Percentiles rank a stretch among this genome's conserved stretches.
phyloP scores from a whole-genome alignment of 53 echinoderm and acorn worm species.

The Echinometra lucunter region DNA sequence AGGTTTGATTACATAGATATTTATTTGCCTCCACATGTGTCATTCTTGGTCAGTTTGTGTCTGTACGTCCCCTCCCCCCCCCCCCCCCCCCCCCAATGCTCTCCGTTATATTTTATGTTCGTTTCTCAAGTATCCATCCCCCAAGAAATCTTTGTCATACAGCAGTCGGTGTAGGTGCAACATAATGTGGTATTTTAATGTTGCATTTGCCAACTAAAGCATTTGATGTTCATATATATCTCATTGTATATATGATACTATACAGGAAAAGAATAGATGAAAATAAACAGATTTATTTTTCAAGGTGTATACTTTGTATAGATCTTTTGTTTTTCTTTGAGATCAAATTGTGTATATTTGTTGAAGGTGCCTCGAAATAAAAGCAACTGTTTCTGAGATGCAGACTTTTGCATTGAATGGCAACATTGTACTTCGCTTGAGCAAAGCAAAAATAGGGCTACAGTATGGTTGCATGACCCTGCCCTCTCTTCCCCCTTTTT shows the following conservation, averaged over 20 bases:
- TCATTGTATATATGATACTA: slow-evolving; percentile 50
- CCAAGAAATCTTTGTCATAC: neutral
- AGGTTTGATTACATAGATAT: neutral
- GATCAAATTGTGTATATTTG: neutral
- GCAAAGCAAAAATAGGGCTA: no score
- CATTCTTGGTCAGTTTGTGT: neutral
- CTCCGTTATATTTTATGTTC: no score
- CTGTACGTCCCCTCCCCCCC: neutral
- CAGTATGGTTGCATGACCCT: no score
- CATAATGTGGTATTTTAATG: slow-evolving; percentile 29
- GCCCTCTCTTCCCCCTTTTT: no score
- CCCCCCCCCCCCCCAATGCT: neutral
- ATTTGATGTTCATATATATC: neutral
- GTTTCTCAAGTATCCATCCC: neutral
- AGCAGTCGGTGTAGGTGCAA: neutral
- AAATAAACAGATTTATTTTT: slow-evolving; percentile 60
- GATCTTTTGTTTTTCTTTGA: neutral
- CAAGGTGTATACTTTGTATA: neutral
- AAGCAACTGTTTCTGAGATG: no score
- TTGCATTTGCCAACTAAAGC: neutral
- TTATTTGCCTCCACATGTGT: neutral
- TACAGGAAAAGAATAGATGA: slow-evolving; percentile 20
- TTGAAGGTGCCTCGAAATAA: neutral
- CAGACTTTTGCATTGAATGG: no score
- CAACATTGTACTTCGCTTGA: no score